These are phyloP conservation scores for Caradrina kadenii DNA, from an alignment of 2,888 invertebrate species.

Conservation along the genomic window DNA sequence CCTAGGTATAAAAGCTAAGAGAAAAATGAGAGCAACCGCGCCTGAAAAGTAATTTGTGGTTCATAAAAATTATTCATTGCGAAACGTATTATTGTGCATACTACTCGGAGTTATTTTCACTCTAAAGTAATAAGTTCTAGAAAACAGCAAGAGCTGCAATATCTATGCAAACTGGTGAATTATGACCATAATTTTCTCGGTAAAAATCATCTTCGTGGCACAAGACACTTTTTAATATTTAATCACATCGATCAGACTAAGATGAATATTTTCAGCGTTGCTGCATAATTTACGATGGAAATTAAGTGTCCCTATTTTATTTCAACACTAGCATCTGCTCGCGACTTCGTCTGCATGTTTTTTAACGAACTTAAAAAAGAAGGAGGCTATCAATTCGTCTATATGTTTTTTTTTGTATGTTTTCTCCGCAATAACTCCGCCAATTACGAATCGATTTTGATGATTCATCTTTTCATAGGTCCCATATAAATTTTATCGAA, in stretches of 20 bases:
- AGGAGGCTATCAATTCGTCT: too few species aligned
- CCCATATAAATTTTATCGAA: too few species aligned
- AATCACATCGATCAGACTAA: slow-evolving; percentile 54
- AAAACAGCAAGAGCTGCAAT: slow-evolving; percentile 13
- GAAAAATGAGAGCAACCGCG: background rate
- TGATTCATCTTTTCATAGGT: too few species aligned
- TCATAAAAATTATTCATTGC: background rate
- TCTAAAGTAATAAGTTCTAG: slow-evolving; percentile 27
- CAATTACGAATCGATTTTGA: too few species aligned
- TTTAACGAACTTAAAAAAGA: too few species aligned
- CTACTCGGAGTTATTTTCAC: slow-evolving; percentile 5
- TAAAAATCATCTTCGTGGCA: slow-evolving; percentile 34
- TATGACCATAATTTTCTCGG: slow-evolving; percentile 44
- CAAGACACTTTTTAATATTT: slow-evolving; percentile 37
- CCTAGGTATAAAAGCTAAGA: background rate
- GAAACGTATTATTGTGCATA: slow-evolving; percentile 15
- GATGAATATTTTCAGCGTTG: slow-evolving; percentile 56
- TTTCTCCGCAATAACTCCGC: too few species aligned
- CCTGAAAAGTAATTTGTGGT: background rate
- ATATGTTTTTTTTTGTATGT: too few species aligned
- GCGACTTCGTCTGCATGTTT: too few species aligned
- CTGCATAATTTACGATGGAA: slow-evolving; percentile 61
- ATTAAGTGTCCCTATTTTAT: slow-evolving; percentile 62
- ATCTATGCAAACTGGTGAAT: slow-evolving; percentile 45
- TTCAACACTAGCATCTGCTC: slow-evolving; percentile 33